Base-by-base conservation (phyloP, 2,888 invertebrate genomes). In the Drosophila neotestacea region DNA sequence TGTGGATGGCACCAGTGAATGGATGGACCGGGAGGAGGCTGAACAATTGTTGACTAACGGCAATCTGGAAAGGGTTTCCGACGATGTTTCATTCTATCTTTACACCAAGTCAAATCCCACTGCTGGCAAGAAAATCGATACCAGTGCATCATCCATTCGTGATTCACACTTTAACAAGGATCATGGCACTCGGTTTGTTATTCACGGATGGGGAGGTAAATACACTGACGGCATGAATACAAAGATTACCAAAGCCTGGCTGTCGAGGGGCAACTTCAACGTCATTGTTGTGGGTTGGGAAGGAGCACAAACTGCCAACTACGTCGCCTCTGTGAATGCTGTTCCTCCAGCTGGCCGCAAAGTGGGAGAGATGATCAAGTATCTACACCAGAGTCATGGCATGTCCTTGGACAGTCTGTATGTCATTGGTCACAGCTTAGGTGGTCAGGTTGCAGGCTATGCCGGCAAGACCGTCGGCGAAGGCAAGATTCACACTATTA, bases 221-320 rank as follows among this genome's bases (percentile, higher is more conserved):
- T 93, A 94, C 44, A 90, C 92, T 51, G 93, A 94, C 32, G 55
- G 63, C 4, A 68, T 91, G 11, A 91, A 91, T 51, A 51, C 38
- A 10, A 62, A 70, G n/a, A 83, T 92, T 1, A 90, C 90, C 42
- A 69, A 70, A 11, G 94, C 94, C 0, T 94, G 94, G 79, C 90
- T 95, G 5, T 93, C 93, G 56, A 91, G 93, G 6, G 94, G 94
- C 36, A 93, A 94, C 66, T 91, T 94, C 69, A 95, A 95, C 70
- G 93, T 95, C 46, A 93, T 95, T 47, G 93, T 94, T 1, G 94
- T 95, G 1, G 95, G 95, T 78, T 95, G 94, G 94, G 92, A 91
- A 0, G 94, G 94, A 3, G 94, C 94, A 0, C 81, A 83, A 10
- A 94, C 94, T 63, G 91, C 94, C 0, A 94, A 94, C 73, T 95